Percentiles rank a stretch among this genome's conserved stretches.
Conservation (phyloP, 2,888 invertebrate genomes). For the Oegoconia quadripuncta region DNA sequence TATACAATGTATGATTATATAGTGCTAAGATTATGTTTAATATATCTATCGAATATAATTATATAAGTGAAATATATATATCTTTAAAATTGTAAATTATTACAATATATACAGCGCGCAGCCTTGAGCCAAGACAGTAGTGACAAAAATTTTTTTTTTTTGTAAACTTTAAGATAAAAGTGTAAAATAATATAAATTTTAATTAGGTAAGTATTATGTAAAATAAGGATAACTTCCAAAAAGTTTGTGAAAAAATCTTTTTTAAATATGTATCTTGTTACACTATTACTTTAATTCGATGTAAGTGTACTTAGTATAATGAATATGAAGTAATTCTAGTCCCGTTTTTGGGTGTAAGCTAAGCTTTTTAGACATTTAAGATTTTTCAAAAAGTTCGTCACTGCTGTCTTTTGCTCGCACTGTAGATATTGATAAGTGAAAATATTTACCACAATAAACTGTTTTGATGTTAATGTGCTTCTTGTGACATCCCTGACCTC, state of each 20-base stretch:
- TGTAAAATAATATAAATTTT: neutral
- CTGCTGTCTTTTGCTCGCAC: constrained; percentile 59
- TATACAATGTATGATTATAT: constrained; percentile 36
- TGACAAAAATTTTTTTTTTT: constrained; percentile 20
- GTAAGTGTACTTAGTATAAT: too few relatives aligned
- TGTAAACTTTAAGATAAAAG: constrained; percentile 8
- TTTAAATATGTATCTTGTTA: too few relatives aligned
- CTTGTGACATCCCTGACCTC: too few relatives aligned
- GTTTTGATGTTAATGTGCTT: constrained; percentile 61
- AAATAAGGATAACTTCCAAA: neutral
- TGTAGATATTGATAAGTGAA: constrained; percentile 35
- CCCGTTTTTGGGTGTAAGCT: neutral
- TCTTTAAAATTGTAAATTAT: neutral
- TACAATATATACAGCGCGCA: constrained; percentile 36
- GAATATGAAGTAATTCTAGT: too few relatives aligned
- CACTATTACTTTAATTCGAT: too few relatives aligned
- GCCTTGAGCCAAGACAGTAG: constrained; percentile 65
- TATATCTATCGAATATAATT: constrained; percentile 31
- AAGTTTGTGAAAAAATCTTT: too few relatives aligned
- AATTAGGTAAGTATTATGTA: neutral
- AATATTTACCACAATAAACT: constrained; percentile 48
- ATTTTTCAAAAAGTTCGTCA: constrained; percentile 22
- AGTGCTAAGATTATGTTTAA: constrained; percentile 30
- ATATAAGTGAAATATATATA: constrained; percentile 14
- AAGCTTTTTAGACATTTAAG: neutral